phyloP scores from a whole-genome alignment of 2,797 vertebrate species.

The Channa striata region DNA sequence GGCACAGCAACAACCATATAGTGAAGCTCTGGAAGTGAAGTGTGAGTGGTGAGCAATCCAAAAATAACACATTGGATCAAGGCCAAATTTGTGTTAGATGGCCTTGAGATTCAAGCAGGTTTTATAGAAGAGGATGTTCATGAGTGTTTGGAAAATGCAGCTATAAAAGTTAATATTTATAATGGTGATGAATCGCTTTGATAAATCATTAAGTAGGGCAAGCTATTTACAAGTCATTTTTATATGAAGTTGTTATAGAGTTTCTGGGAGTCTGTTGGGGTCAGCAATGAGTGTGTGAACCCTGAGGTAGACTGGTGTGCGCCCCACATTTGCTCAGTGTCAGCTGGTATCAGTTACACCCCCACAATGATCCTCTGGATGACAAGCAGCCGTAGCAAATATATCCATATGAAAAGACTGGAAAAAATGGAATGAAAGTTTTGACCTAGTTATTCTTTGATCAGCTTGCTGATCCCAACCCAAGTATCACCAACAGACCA shows the following conservation, averaged over 20 bases:
- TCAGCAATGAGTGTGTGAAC: not conserved
- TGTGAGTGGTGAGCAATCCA: not conserved
- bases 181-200: constrained; percentile 12
- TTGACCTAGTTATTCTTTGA: too few relatives aligned
- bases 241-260: not conserved
- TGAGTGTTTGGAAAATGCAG: constrained; percentile 5
- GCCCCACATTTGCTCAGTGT: too few relatives aligned
- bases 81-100: not conserved
- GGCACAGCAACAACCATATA: not conserved
- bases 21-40: not conserved
- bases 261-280: not conserved
- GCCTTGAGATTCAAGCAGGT: not conserved
- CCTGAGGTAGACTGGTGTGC: too few relatives aligned
- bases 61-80: not conserved
- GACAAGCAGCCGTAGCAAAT: too few relatives aligned
- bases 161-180: constrained; percentile 55
- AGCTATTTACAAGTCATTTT: not conserved
- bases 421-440: too few relatives aligned
- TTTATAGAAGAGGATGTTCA: not conserved
- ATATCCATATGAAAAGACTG: too few relatives aligned
- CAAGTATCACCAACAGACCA: too few relatives aligned
- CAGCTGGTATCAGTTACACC: too few relatives aligned
- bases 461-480: too few relatives aligned
- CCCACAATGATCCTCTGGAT: too few relatives aligned
- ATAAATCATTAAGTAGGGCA: constrained; percentile 25